Conservation (phyloP, 2,797 vertebrate species). For the Thaleichthys pacificus region DNA sequence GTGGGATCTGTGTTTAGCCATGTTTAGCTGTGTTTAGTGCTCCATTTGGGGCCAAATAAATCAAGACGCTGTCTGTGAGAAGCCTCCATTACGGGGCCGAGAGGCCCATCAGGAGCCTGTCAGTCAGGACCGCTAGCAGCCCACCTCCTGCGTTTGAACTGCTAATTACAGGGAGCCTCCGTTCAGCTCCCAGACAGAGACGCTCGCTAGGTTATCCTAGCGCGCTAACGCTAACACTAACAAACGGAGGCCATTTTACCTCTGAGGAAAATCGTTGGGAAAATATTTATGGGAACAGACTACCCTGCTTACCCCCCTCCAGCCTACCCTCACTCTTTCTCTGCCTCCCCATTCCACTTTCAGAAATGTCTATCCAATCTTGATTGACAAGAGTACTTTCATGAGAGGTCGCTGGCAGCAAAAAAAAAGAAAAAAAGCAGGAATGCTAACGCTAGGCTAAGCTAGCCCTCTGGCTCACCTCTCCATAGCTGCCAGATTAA, state of each 20-base stretch:
- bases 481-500: slow-evolving; percentile 52
- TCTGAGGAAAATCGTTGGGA: slow-evolving; percentile 52
- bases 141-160: slow-evolving; percentile 75
- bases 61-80: slow-evolving; percentile 74
- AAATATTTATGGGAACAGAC: slow-evolving; percentile 71
- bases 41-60: slow-evolving; percentile 79
- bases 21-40: slow-evolving; percentile 70
- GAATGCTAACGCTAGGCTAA: slow-evolving; percentile 26
- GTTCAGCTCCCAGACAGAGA: slow-evolving; percentile 38
- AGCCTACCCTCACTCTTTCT: slow-evolving; percentile 34
- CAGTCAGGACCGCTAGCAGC: slow-evolving; percentile 68
- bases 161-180: slow-evolving; percentile 77
- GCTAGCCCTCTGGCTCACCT: slow-evolving; percentile 40
- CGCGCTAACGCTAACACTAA: slow-evolving; percentile 66
- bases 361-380: slow-evolving; percentile 1
- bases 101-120: slow-evolving; percentile 68
- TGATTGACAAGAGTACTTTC: slow-evolving; percentile 20
- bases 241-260: slow-evolving; percentile 59
- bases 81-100: slow-evolving; percentile 74
- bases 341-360: slow-evolving; percentile 17
- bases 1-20: slow-evolving; percentile 72
- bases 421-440: neutral
- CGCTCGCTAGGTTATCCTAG: slow-evolving; percentile 43
- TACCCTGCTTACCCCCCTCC: slow-evolving; percentile 22
- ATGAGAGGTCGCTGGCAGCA: slow-evolving; percentile 37